Conservation (phyloP, 2,113 vertebrate species). For the Oophaga pumilio region DNA sequence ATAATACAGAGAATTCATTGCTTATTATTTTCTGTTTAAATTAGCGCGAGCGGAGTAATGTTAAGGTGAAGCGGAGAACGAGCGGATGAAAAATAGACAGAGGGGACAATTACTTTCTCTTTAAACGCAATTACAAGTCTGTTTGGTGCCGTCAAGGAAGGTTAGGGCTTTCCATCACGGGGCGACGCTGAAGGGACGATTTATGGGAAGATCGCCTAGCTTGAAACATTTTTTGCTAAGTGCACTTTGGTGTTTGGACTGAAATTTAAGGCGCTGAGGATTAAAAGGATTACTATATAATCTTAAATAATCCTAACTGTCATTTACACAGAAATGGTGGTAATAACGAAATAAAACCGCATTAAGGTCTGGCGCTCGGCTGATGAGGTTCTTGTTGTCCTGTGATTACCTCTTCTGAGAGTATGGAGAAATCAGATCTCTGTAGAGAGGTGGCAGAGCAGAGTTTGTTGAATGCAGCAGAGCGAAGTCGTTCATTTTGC, state of each 20-base stretch:
- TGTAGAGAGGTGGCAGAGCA: background rate
- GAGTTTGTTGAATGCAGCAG: background rate
- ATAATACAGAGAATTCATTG: conserved; percentile 36
- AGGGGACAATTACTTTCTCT: conserved; percentile 51
- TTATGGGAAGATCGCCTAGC: conserved; percentile 79
- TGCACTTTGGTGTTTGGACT: conserved; percentile 94
- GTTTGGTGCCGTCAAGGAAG: conserved; percentile 66
- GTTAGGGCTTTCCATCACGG: conserved; percentile 69
- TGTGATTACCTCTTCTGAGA: conserved; percentile 18
- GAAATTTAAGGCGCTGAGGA: conserved; percentile 98
- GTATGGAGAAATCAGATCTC: background rate
- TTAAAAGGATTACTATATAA: conserved; percentile 99
- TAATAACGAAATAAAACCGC: conserved; percentile 91
- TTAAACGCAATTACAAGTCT: conserved; percentile 55
- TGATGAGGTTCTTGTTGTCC: conserved; percentile 69
- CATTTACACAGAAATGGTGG: conserved; percentile 91
- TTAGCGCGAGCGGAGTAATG: conserved; percentile 13
- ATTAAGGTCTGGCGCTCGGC: conserved; percentile 84
- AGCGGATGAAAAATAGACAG: conserved; percentile 27
- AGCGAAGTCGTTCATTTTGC: background rate
- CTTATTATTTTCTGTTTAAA: conserved; percentile 51
- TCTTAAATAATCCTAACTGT: conserved; percentile 99
- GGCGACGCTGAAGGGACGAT: conserved; percentile 72
- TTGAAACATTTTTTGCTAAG: conserved; percentile 88
- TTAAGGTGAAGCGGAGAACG: conserved; percentile 37